These are phyloP conservation scores for Etheostoma cragini DNA, from an alignment of 2,113 vertebrate genomes.

Conservation along the genomic window DNA sequence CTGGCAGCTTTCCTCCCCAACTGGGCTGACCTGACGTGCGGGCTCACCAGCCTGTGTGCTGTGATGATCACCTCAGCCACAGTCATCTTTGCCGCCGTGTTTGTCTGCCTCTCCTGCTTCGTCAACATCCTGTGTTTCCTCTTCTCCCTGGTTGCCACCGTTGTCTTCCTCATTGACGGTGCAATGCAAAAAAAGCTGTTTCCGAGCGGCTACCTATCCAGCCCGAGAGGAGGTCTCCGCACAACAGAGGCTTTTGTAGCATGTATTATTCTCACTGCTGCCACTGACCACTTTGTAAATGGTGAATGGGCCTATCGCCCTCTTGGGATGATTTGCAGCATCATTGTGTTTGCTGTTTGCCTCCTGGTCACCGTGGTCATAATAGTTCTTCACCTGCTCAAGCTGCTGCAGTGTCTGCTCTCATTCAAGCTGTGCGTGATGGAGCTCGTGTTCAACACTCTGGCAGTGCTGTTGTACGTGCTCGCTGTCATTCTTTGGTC, in stretches of 20 bases:
- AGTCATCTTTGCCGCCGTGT: constrained; percentile 70
- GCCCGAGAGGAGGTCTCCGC: constrained; percentile 81
- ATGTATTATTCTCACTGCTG: constrained; percentile 81
- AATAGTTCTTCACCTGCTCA: constrained; percentile 78
- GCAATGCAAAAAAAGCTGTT: constrained; percentile 67
- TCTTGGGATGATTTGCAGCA: constrained; percentile 68
- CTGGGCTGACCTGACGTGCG: constrained; percentile 84
- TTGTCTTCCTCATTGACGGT: constrained; percentile 75
- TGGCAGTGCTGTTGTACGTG: constrained; percentile 79
- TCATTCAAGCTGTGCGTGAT: constrained; percentile 62
- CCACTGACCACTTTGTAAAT: accelerated
- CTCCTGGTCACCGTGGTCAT: constrained; percentile 81
- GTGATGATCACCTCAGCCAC: constrained; percentile 82
- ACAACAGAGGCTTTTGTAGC: constrained; percentile 80
- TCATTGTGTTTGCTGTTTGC: constrained; percentile 82
- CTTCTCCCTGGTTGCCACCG: constrained; percentile 76
- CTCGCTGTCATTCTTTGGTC: constrained; percentile 80
- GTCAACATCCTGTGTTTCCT: constrained; percentile 69
- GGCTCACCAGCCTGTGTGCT: constrained; percentile 78
- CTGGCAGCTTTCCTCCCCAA: constrained; percentile 79
- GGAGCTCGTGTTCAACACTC: constrained; percentile 76
- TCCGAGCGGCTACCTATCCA: constrained; percentile 81
- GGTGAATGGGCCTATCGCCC: constrained; percentile 41
- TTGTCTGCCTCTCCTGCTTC: constrained; percentile 44
- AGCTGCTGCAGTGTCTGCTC: constrained; percentile 56